Base-by-base conservation (phyloP, 1,140 invertebrate species). In the Homalodisca vitripennis region DNA sequence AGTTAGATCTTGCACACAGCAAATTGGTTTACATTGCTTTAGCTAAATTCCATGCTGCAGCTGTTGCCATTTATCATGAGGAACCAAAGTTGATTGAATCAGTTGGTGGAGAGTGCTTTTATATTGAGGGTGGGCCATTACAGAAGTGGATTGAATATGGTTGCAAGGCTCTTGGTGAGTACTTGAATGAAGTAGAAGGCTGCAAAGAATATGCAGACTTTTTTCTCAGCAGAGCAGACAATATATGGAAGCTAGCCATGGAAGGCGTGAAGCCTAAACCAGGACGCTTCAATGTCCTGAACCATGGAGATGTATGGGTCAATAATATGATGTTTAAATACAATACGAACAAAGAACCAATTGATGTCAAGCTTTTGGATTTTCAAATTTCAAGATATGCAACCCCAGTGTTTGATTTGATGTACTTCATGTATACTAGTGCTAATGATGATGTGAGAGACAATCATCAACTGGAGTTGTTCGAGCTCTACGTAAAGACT, bases 291-390 rank as follows among this genome's bases (percentile, higher is more conserved):
- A 63, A 31, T 32, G 60, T 63, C n/a, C 31, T 63, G 12, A 32
- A 63, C 31, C 74, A 75, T 41, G 72, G 74, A 3, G 74, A 75
- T 60, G 68, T 51, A 30, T 74, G 74, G 73, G 29, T 69, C 10
- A 72, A 73, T 27, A 73, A 73, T 51, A 55, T 73, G n/a, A 27
- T 73, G 26, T 72, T 70, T 20, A 48, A 67, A 41, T 70, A 72
- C 41, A 12, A 51, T 53, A 29, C 31, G 10, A 22, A 34, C 6
- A 31, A n/a, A 1, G 26, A 62, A 67, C 1, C 27, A 14, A 13
- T 30, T 3, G 30, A 60, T 47, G 63, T 51, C 1, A 60, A 31
- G 26, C 24, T 72, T 14, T 51, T 72, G 10, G 68, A 70, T 27
- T 70, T 55, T 57, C 69, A 70, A 22, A 2, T 66, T 1, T 26